Evolutionary conservation across 2,888 invertebrate genomes (phyloP), one percentile per base, ranked within the genome.

Genomic region (Hemistola chrysoprasaria): DNA sequence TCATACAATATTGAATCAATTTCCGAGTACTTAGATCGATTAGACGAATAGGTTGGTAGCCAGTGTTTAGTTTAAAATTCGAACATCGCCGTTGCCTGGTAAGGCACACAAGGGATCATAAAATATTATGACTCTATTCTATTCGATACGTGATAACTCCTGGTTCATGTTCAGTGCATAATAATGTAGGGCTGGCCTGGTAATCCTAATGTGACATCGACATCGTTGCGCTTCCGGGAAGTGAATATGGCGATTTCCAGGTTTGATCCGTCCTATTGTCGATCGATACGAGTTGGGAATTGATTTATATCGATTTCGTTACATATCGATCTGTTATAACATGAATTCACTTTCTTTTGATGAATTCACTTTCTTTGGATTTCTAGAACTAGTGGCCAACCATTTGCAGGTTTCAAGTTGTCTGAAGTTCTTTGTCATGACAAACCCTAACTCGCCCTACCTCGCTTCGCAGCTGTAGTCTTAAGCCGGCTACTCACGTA

Each of bases 41-140:
- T 16, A 16, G 4, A 3, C 16, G 16, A 16, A 3, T 16, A 16
- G 16, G 16, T 4, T 4, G 4, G 16, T 16, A 4, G 16, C 67
- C 66, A 54, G 66, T 61, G 58, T 67, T 71, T 74, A 65, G 71
- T 81, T 87, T 84, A 80, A 82, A 81, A 84, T 86, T 83, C 86
- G 85, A 80, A 72, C 78, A 75, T 67, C 72, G 78, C 69, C 64
- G 61, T 62, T 57, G 59, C 69, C 86, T 56, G 68, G 84, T 86
- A 88, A 76, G 87, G 87, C 76, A 78, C 69, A 88, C 88, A 88
- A 88, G 86, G 78, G 88, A 73, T 86, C 78, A 76, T 88, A 80
- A 88, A 88, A 86, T 79, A 84, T 88, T 82, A 88, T 83, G 70
- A 75, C 70, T 85, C 87, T 80, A 88, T 88, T 88, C 85, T 87